phyloP scores from a whole-genome alignment of 1,140 invertebrate genomes.

The Drosophila pruinosa region DNA sequence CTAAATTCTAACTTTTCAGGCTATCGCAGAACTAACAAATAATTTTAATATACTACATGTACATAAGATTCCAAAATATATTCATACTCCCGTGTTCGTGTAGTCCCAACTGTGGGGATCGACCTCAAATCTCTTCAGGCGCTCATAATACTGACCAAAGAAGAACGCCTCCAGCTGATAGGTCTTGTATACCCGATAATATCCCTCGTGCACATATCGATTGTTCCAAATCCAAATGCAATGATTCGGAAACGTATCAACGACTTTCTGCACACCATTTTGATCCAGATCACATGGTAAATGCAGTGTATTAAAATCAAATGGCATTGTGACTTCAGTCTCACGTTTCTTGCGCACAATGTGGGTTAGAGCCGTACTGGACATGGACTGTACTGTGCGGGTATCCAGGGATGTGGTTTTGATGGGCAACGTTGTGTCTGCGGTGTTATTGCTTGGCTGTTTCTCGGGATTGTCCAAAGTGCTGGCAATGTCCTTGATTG shows the following conservation, averaged over 20 bases:
- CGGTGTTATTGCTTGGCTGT: neutral
- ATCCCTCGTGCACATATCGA: constrained; percentile 1
- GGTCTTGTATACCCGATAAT: constrained; percentile 14
- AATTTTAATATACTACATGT: too few relatives aligned
- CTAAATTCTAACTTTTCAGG: too few relatives aligned
- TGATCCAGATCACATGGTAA: constrained; percentile 21
- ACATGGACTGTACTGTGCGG: too few relatives aligned
- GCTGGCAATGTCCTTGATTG: neutral
- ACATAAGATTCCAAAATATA: too few relatives aligned
- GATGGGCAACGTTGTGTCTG: neutral
- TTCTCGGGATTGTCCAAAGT: neutral
- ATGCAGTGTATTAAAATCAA: constrained; percentile 25
- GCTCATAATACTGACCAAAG: constrained; percentile 29
- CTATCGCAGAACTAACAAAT: too few relatives aligned
- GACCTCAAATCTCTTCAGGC: constrained; percentile 28
- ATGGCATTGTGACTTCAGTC: neutral
- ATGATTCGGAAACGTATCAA: constrained; percentile 5
- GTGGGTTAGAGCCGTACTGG: neutral
- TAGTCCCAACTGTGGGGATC: constrained; percentile 35
- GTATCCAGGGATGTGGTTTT: neutral
- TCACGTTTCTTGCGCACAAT: constrained; percentile 19
- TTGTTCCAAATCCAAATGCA: constrained; percentile 30
- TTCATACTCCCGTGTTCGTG: too few relatives aligned
- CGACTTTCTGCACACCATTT: neutral
- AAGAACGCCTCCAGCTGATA: constrained; percentile 32